Evolutionary conservation across 2,797 vertebrate genomes (phyloP).

Genomic region (Bradypus variegatus): DNA sequence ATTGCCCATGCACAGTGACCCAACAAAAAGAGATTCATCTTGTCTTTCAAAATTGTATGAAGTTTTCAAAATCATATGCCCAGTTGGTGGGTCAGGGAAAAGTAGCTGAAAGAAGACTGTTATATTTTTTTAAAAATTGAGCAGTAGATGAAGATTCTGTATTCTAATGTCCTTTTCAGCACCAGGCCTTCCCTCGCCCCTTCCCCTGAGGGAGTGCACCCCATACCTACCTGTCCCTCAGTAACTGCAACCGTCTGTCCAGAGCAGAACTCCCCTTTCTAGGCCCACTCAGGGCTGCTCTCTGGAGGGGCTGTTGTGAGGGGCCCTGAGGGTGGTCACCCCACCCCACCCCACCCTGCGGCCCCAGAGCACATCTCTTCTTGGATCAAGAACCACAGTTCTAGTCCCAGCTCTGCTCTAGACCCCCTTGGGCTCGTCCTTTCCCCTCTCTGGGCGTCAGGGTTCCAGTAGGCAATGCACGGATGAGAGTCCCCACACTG

Average conservation of each 20-base stretch:
- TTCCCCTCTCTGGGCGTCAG: neutral
- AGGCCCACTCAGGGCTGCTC: neutral
- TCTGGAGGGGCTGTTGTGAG: neutral
- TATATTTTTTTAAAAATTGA: neutral
- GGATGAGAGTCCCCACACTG: no score
- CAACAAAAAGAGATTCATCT: slow-evolving; percentile 27
- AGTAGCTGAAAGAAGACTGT: neutral
- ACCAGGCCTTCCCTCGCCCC: neutral
- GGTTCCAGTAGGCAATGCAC: neutral
- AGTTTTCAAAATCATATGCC: neutral
- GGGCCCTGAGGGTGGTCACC: neutral
- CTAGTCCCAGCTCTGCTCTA: neutral
- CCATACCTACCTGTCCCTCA: neutral
- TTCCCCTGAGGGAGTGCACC: neutral
- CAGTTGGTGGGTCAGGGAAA: neutral
- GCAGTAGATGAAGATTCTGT: neutral
- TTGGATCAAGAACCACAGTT: neutral
- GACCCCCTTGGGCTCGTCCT: neutral
- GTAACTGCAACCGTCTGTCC: slow-evolving; percentile 59
- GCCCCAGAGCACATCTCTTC: neutral
- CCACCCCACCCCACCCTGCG: neutral
- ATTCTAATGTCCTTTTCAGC: neutral
- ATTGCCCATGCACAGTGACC: slow-evolving; percentile 38
- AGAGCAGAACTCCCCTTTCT: slow-evolving; percentile 36
- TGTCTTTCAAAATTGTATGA: neutral